A percentile compares a stretch with the other conserved stretches of the same genome.
Evolutionary conservation across 2,888 invertebrate species (phyloP).

Genomic region (Phaedon cochleariae): DNA sequence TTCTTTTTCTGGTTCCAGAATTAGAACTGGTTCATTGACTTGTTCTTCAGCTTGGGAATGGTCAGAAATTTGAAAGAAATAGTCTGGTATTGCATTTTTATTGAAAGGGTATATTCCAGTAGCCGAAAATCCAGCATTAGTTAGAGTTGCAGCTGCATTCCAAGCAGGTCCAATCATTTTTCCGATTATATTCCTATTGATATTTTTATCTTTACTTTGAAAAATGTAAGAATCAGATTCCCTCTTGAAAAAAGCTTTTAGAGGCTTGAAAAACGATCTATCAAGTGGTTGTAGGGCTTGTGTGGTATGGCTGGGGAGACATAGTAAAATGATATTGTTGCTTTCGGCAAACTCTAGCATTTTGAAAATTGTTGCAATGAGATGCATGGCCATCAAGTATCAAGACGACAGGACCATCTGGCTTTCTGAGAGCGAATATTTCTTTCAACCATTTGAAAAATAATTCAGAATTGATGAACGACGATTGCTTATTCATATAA

Average conservation of each 20-base stretch:
- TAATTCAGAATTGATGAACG: no score
- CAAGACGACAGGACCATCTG: no score
- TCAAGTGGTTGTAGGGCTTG: constrained; percentile 20
- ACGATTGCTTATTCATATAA: constrained; percentile 21
- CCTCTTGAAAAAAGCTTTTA: constrained; percentile 6
- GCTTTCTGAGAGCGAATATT: no score
- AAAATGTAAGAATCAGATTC: no score
- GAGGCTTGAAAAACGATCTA: no score
- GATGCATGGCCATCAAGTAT: no score
- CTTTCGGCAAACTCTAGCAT: constrained; percentile 7
- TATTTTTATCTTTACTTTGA: no score
- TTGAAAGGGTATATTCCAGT: constrained; percentile 13
- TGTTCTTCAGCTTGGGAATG: neutral
- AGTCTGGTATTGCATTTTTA: neutral
- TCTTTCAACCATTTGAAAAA: no score
- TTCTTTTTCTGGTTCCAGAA: neutral
- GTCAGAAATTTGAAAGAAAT: constrained; percentile 1
- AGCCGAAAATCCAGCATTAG: constrained; percentile 12
- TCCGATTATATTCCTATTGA: constrained; percentile 4
- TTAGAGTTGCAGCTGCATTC: constrained; percentile 10
- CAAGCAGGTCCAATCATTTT: neutral
- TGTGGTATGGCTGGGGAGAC: no score
- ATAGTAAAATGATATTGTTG: constrained; percentile 6
- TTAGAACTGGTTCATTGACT: neutral
- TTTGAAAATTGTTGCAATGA: constrained; percentile 6